These are phyloP conservation scores for Melanotaenia duboulayi DNA, from an alignment of 2,113 vertebrate species.

Conservation along the genomic window DNA sequence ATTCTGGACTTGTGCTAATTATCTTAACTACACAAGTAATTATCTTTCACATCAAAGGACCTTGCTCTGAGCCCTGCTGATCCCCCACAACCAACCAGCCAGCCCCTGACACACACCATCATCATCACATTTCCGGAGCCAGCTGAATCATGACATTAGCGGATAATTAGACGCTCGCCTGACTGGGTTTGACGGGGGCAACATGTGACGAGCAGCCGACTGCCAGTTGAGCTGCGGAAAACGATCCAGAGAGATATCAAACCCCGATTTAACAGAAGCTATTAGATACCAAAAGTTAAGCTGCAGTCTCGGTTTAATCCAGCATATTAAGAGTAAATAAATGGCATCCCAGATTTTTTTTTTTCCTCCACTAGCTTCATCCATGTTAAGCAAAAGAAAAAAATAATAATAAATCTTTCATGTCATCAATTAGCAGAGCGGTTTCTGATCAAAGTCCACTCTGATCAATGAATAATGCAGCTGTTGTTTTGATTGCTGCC, in stretches of 20 bases:
- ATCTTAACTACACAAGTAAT: slow-evolving; percentile 84
- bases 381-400: not conserved
- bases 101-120: slow-evolving; percentile 16
- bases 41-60: slow-evolving; percentile 86
- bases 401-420: slow-evolving; percentile 38
- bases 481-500: slow-evolving; percentile 33
- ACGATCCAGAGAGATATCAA: slow-evolving; percentile 10
- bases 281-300: slow-evolving; percentile 41
- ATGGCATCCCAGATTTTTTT: slow-evolving; percentile 18
- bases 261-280: slow-evolving; percentile 24
- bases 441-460: slow-evolving; percentile 44
- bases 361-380: slow-evolving; percentile 1
- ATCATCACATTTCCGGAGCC: slow-evolving; percentile 56
- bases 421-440: slow-evolving; percentile 40
- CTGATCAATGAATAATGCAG: slow-evolving; percentile 40
- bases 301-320: slow-evolving; percentile 23
- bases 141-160: slow-evolving; percentile 75
- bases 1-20: slow-evolving; percentile 79
- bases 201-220: slow-evolving; percentile 49
- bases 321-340: slow-evolving; percentile 50
- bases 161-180: slow-evolving; percentile 72
- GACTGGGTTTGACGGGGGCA: slow-evolving; percentile 53
- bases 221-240: not conserved
- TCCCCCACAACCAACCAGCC: slow-evolving; percentile 20
- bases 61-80: slow-evolving; percentile 73